Evolutionary conservation across 1,140 invertebrate genomes (phyloP).

Genomic region (Aricia agestis): DNA sequence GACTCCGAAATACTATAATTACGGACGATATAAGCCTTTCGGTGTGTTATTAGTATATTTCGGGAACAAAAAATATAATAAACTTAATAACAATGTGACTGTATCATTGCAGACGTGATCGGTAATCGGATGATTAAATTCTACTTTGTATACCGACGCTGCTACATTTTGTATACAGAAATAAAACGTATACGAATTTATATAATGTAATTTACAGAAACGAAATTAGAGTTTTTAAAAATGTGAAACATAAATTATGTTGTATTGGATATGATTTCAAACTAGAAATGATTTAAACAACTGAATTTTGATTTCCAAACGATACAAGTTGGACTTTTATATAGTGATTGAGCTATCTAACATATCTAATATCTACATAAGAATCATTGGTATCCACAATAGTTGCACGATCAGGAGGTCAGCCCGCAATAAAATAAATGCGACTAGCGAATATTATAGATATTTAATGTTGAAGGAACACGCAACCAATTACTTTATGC

Average conservation of each 20-base stretch:
- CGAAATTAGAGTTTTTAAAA: neutral
- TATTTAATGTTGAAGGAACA: slow-evolving; percentile 5
- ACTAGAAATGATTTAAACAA: too few relatives aligned
- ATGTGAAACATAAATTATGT: too few relatives aligned
- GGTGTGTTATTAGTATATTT: slow-evolving; percentile 49
- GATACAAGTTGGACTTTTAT: too few relatives aligned
- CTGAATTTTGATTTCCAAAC: too few relatives aligned
- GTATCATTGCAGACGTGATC: slow-evolving; percentile 40
- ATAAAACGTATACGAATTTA: neutral
- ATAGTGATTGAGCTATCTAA: too few relatives aligned
- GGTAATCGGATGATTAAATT: slow-evolving; percentile 26
- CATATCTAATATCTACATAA: too few relatives aligned
- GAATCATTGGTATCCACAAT: neutral
- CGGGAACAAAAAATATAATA: slow-evolving; percentile 48
- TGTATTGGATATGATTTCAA: too few relatives aligned
- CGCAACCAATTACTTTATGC: slow-evolving; percentile 10
- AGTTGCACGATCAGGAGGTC: slow-evolving; percentile 1
- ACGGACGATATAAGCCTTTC: slow-evolving; percentile 48
- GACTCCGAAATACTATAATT: slow-evolving; percentile 49
- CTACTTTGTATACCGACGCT: neutral
- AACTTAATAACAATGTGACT: slow-evolving; percentile 48
- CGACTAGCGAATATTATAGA: slow-evolving; percentile 2
- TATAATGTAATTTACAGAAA: neutral
- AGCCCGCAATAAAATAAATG: neutral
- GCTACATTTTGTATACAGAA: too few relatives aligned